Evolutionary conservation across 2,797 vertebrate genomes (phyloP).

Genomic region (Parotocinclus haroldoi): DNA sequence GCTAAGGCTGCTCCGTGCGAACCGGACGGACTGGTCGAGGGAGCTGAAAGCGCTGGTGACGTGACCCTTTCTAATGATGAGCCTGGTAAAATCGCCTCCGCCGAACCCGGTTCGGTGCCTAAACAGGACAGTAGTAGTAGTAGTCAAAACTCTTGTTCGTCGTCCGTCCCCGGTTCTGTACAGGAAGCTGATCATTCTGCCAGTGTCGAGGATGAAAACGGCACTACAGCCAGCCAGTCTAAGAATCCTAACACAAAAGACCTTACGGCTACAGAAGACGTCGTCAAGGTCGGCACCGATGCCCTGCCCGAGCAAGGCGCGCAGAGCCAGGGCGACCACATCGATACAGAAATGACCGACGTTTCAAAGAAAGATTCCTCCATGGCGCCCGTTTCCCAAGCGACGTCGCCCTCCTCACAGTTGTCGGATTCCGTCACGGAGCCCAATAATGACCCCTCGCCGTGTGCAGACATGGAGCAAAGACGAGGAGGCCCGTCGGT

Average conservation of each 20-base stretch:
- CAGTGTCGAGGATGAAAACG: conserved; percentile 60
- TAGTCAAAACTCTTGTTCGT: conserved; percentile 41
- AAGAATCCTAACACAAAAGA: conserved; percentile 67
- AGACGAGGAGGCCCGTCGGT: conserved; percentile 57
- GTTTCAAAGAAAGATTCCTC: conserved; percentile 46
- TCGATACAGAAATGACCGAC: conserved; percentile 50
- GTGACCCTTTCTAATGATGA: conserved; percentile 67
- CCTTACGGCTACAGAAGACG: conserved; percentile 54
- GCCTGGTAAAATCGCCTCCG: conserved; percentile 56
- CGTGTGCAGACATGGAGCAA: conserved; percentile 50
- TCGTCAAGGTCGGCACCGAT: conserved; percentile 63
- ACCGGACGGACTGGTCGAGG: conserved; percentile 65
- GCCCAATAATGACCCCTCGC: conserved; percentile 42
- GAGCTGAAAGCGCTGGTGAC: conserved; percentile 71
- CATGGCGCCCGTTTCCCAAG: conserved; percentile 38
- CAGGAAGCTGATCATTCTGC: conserved; percentile 65
- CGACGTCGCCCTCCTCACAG: conserved; percentile 44
- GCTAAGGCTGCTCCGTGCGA: conserved; percentile 75
- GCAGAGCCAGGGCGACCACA: conserved; percentile 48
- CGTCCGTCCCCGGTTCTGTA: conserved; percentile 56
- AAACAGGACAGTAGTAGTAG: conserved; percentile 62
- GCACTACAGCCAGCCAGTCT: conserved; percentile 54
- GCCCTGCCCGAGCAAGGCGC: conserved; percentile 41
- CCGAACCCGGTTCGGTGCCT: conserved; percentile 62
- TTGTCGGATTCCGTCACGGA: conserved; percentile 43